Conservation (phyloP, 1,140 invertebrate genomes). For the Zaprionus davidi region DNA sequence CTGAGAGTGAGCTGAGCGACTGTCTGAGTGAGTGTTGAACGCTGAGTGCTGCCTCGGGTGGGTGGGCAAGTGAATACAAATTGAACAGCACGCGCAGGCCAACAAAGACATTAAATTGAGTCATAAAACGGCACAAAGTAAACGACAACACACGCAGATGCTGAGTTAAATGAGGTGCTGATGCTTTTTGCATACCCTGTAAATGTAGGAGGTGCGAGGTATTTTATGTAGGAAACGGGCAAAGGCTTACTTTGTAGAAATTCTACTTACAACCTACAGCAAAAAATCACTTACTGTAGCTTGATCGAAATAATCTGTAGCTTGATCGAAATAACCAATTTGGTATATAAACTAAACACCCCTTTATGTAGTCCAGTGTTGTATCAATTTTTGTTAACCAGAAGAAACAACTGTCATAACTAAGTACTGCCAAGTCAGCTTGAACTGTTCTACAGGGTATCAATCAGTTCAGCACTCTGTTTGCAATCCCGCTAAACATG, state of each 20-base stretch:
- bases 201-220: not conserved
- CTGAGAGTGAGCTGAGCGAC: conserved; percentile 11
- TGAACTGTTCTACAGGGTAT: not conserved
- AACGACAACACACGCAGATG: conserved; percentile 60
- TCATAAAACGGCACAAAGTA: conserved; percentile 66
- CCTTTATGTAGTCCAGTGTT: not conserved
- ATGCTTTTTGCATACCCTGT: conserved; percentile 24
- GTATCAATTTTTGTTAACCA: not conserved
- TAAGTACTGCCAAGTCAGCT: no score
- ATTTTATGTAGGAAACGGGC: not conserved
- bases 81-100: conserved; percentile 64
- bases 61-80: conserved; percentile 54
- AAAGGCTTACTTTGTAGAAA: not conserved
- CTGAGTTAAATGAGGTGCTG: conserved; percentile 74
- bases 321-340: no score
- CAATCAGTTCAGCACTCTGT: not conserved
- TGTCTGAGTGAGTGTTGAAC: conserved; percentile 33
- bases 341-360: not conserved
- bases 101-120: conserved; percentile 79
- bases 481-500: conserved; percentile 55
- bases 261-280: not conserved
- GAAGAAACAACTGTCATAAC: not conserved
- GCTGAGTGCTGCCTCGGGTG: conserved; percentile 36
- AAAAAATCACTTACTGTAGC: not conserved
- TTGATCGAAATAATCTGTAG: no score